A percentile compares a stretch with the other conserved stretches of the same genome.
These are phyloP conservation scores for Antigone vipio DNA, from an alignment of 2,113 vertebrate species.

Conservation along the genomic window DNA sequence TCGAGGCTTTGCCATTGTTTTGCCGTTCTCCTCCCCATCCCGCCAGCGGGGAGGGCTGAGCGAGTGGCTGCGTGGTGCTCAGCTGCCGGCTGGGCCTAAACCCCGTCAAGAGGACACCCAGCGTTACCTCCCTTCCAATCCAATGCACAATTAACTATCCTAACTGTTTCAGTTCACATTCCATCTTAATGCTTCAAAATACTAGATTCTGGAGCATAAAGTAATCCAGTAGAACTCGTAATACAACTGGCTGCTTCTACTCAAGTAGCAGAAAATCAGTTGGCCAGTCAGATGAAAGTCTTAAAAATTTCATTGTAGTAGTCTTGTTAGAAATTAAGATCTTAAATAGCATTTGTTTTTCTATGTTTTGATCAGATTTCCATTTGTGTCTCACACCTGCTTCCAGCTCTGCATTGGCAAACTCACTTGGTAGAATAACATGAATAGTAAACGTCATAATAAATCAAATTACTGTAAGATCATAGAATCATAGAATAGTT, in stretches of 20 bases:
- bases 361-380: not conserved
- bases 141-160: not conserved
- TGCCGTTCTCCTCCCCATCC: too few species aligned
- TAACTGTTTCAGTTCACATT: not conserved
- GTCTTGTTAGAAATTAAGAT: not conserved
- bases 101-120: not conserved
- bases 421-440: not conserved
- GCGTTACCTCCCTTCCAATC: not conserved
- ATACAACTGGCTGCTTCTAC: not conserved
- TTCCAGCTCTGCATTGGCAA: not conserved
- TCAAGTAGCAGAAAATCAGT: not conserved
- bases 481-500: not conserved
- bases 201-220: not conserved
- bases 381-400: not conserved
- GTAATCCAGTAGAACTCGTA: not conserved
- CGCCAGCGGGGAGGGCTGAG: too few species aligned
- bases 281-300: not conserved
- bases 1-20: too few species aligned
- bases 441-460: accelerated
- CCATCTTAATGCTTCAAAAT: not conserved
- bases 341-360: not conserved
- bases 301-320: not conserved
- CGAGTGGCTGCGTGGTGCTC: too few species aligned
- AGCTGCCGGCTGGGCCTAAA: too few species aligned
- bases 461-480: not conserved